phyloP scores from a whole-genome alignment of 2,113 vertebrate species.

The Notarius lentiginosus region DNA sequence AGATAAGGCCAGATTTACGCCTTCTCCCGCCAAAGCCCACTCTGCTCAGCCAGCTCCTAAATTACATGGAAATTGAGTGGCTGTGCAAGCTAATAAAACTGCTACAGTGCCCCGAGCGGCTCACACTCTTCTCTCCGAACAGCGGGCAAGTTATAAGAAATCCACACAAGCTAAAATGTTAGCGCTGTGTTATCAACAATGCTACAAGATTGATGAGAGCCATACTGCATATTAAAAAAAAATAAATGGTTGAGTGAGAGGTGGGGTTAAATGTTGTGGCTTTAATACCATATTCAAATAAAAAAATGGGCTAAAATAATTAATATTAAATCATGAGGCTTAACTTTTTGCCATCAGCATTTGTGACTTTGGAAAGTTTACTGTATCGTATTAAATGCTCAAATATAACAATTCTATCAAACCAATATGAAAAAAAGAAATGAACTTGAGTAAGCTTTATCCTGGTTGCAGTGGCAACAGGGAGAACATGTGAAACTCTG shows the following conservation, averaged over 20 bases:
- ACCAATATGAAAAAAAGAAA: not conserved
- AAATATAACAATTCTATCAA: not conserved
- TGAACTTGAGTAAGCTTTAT: not conserved
- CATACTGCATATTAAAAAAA: not conserved
- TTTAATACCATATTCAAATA: not conserved
- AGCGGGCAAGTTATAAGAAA: constrained; percentile 56
- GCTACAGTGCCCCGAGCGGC: constrained; percentile 58
- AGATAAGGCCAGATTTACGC: constrained; percentile 81
- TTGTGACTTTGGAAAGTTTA: not conserved
- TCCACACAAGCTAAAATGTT: constrained; percentile 10
- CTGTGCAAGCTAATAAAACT: constrained; percentile 73
- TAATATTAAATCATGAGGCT: not conserved
- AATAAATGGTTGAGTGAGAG: not conserved
- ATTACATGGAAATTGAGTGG: constrained; percentile 80
- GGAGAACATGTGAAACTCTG: not conserved
- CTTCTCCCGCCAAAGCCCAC: constrained; percentile 71
- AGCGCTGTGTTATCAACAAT: constrained; percentile 39
- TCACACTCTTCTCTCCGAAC: constrained; percentile 58
- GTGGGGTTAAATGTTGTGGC: not conserved
- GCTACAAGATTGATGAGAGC: not conserved
- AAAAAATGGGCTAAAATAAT: not conserved
- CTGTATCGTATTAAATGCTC: not conserved
- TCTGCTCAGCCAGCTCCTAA: constrained; percentile 70
- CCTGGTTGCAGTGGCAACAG: not conserved
- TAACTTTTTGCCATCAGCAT: not conserved